Evolutionary conservation across 2,113 vertebrate genomes (phyloP).

Genomic region (Colaptes auratus): DNA sequence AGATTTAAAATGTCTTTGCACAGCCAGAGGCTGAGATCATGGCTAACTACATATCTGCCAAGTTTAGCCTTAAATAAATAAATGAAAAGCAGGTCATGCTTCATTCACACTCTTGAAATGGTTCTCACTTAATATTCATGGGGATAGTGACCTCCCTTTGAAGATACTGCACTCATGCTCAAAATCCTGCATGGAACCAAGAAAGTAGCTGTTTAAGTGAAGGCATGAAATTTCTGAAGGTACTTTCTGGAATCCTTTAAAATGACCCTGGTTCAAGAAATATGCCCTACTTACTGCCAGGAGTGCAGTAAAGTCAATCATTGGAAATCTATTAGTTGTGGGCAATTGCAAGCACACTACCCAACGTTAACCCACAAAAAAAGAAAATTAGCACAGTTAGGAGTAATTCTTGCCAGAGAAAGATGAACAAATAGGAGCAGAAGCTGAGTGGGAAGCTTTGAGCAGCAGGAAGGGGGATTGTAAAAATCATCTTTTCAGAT

Average conservation of each 20-base stretch:
- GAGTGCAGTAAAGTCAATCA: conserved; percentile 36
- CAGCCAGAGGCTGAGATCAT: conserved; percentile 69
- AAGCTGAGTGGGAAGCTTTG: conserved; percentile 69
- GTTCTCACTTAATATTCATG: conserved; percentile 34
- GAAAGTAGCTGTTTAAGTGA: conserved; percentile 3
- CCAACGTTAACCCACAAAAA: conserved; percentile 53
- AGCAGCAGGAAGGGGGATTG: conserved; percentile 41
- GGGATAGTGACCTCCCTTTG: conserved; percentile 26
- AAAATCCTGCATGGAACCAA: not conserved
- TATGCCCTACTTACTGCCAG: not conserved
- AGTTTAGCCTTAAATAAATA: conserved; percentile 69
- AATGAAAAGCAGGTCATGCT: conserved; percentile 42
- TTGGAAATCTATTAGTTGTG: conserved; percentile 56
- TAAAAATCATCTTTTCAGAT: conserved; percentile 66
- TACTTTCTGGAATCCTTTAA: conserved; percentile 31
- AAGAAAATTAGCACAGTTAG: conserved; percentile 54
- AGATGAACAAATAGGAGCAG: conserved; percentile 67
- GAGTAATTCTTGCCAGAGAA: conserved; percentile 50
- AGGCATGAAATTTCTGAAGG: conserved; percentile 11
- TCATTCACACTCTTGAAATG: conserved; percentile 30
- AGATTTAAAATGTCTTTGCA: conserved; percentile 63
- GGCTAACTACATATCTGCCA: conserved; percentile 64
- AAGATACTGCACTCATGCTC: conserved; percentile 1
- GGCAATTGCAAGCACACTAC: conserved; percentile 23
- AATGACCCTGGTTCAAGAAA: conserved; percentile 54